A percentile compares a stretch with the other conserved stretches of the same genome.
Evolutionary conservation across 2,797 vertebrate species (phyloP).

Genomic region (Scolopax rusticola): DNA sequence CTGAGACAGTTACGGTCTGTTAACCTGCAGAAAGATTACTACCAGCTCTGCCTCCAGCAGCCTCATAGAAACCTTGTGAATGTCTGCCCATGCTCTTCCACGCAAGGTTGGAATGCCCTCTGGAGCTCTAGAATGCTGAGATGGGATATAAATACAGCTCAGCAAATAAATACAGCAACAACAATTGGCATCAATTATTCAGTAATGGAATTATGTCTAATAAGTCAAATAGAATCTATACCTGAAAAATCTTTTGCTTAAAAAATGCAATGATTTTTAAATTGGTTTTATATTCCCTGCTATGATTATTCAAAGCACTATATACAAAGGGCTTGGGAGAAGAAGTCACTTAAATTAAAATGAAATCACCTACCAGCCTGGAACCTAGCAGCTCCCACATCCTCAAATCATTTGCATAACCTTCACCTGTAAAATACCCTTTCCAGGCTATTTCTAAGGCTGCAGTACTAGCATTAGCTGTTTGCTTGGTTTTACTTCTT

Average conservation of each 20-base stretch:
- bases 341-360: constrained; percentile 41
- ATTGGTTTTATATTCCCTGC: constrained; percentile 39
- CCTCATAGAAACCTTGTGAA: neutral
- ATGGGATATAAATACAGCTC: neutral
- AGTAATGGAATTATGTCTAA: constrained; percentile 21
- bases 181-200: constrained; percentile 38
- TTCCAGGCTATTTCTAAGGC: neutral
- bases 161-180: constrained; percentile 33
- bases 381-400: neutral
- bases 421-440: constrained; percentile 2
- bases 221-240: constrained; percentile 34
- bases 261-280: constrained; percentile 17
- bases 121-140: neutral
- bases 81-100: neutral
- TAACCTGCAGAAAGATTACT: neutral
- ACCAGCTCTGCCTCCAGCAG: neutral
- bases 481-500: constrained; percentile 1
- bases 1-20: neutral
- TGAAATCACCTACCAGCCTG: constrained; percentile 16
- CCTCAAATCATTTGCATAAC: constrained; percentile 12
- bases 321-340: neutral
- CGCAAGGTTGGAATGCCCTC: neutral
- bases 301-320: constrained; percentile 24
- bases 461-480: neutral
- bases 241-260: constrained; percentile 34